These are phyloP conservation scores for Atrichornis clamosus DNA, from an alignment of 2,113 vertebrate genomes.

Conservation along the genomic window DNA sequence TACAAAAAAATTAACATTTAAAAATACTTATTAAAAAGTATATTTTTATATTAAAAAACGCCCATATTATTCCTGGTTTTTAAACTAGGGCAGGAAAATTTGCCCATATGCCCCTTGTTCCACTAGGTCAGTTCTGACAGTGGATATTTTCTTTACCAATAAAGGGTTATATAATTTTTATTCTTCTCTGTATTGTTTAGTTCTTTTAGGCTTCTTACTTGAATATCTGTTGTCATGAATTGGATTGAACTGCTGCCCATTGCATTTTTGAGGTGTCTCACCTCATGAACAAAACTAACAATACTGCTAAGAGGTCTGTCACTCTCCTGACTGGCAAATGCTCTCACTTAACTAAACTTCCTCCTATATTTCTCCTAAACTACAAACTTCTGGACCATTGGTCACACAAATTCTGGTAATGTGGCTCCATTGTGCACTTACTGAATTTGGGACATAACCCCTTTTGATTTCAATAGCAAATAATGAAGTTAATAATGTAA, in stretches of 20 bases:
- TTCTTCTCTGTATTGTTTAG: background rate
- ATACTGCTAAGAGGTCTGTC: background rate
- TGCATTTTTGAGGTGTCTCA: background rate
- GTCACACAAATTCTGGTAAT: background rate
- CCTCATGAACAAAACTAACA: background rate
- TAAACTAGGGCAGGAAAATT: background rate
- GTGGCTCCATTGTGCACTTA: rapidly evolving
- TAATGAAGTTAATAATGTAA: background rate
- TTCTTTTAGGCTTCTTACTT: background rate
- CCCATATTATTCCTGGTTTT: background rate
- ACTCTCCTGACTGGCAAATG: background rate
- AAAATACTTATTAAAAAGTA: background rate
- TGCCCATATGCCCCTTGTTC: background rate
- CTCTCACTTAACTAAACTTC: background rate
- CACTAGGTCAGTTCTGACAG: background rate
- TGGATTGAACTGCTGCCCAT: background rate
- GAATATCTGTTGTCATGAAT: background rate
- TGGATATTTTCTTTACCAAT: background rate
- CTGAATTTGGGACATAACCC: background rate
- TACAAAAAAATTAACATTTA: rapidly evolving
- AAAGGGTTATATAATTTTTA: background rate
- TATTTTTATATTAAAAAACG: background rate
- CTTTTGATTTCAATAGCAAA: background rate
- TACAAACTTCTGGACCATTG: background rate
- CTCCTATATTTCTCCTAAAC: background rate